Percentiles rank a stretch among this genome's conserved stretches.
These are phyloP conservation scores for Eumacrocentrus americanus DNA, from an alignment of 2,888 invertebrate genomes.

Conservation along the genomic window DNA sequence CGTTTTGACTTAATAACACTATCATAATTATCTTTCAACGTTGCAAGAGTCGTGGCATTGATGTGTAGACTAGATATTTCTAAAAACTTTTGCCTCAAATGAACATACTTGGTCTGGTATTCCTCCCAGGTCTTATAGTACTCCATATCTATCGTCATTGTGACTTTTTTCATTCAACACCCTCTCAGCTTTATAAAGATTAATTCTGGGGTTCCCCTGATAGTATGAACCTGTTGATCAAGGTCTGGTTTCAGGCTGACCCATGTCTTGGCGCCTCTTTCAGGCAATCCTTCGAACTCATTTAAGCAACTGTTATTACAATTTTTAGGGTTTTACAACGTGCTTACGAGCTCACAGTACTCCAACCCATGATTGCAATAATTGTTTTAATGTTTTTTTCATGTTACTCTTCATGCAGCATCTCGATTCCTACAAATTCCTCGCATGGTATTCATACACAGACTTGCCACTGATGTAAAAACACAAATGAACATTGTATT, in stretches of 20 bases:
- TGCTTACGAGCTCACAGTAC: no score
- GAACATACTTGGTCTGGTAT: conserved; percentile 24
- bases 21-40: conserved; percentile 42
- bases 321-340: no score
- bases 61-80: conserved; percentile 17
- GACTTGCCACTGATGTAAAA: no score
- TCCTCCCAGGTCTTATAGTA: conserved; percentile 7
- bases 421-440: no score
- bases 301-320: no score
- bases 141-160: conserved; percentile 30
- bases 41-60: conserved; percentile 4
- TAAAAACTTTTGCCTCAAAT: conserved; percentile 26
- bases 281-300: no score
- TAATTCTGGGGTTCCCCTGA: neutral
- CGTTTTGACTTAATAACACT: conserved; percentile 43
- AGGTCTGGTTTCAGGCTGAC: neutral
- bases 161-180: neutral
- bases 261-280: neutral
- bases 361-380: no score
- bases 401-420: no score
- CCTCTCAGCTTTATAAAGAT: neutral
- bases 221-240: neutral
- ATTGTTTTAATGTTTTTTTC: no score
- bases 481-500: no score
- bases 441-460: no score